Percentiles rank a stretch among this genome's conserved stretches.
phyloP scores from a whole-genome alignment of 2,888 invertebrate genomes.

The Sesia bembeciformis region DNA sequence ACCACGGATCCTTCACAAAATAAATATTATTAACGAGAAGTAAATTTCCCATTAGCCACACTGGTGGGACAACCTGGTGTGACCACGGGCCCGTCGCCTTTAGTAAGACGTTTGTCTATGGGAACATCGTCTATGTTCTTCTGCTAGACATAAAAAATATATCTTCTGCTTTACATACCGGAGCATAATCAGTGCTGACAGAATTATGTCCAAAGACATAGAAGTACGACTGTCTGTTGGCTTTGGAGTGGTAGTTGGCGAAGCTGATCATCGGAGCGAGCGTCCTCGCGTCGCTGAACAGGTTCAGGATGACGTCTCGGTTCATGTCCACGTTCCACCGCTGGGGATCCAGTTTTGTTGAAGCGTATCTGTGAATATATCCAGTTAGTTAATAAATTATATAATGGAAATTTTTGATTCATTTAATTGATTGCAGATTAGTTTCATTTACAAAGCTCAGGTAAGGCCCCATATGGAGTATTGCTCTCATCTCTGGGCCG shows the following conservation, averaged over 20 bases:
- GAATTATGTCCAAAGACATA: constrained; percentile 92
- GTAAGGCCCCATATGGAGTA: no score
- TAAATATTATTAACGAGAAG: no score
- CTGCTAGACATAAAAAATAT: background rate
- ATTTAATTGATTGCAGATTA: no score
- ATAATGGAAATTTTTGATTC: background rate
- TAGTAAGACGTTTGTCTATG: no score
- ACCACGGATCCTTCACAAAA: no score
- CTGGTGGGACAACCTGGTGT: no score
- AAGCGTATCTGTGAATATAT: constrained; percentile 58
- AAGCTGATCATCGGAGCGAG: constrained; percentile 87
- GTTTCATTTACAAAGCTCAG: no score
- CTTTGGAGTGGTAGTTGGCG: constrained; percentile 82
- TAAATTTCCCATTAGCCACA: no score
- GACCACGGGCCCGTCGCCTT: no score
- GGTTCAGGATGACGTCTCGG: constrained; percentile 87
- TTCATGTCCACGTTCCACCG: constrained; percentile 74
- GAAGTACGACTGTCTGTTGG: constrained; percentile 87
- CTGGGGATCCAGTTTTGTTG: constrained; percentile 73
- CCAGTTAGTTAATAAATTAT: background rate
- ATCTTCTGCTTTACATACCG: constrained; percentile 72
- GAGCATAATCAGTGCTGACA: constrained; percentile 83
- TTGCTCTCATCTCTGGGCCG: no score
- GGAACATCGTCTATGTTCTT: no score
- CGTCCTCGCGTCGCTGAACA: constrained; percentile 91